Percentiles rank a stretch among this genome's conserved stretches.
These are phyloP conservation scores for Chaetura pelagica DNA, from an alignment of 2,113 vertebrate species.

Conservation along the genomic window DNA sequence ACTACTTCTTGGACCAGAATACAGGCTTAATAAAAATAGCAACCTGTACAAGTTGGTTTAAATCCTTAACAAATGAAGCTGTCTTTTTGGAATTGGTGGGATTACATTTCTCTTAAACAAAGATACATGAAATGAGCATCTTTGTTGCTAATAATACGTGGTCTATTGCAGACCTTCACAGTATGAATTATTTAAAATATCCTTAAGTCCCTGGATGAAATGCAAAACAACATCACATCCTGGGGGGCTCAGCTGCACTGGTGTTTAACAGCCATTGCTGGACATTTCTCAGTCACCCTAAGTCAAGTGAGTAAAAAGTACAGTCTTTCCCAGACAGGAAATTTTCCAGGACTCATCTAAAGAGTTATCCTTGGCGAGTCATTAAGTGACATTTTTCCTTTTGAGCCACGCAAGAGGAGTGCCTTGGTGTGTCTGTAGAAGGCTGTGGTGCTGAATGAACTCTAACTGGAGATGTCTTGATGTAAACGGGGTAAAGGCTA, in stretches of 20 bases:
- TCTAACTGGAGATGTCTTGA: not conserved
- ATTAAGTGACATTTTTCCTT: conserved; percentile 10
- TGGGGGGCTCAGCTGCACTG: not conserved
- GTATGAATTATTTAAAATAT: not conserved
- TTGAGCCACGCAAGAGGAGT: not conserved
- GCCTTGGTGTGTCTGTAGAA: not conserved
- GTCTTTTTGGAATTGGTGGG: conserved; percentile 11
- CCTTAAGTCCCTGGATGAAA: not conserved
- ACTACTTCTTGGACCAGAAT: not conserved
- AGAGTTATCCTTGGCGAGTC: not conserved
- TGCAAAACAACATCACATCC: not conserved
- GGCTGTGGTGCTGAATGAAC: not conserved
- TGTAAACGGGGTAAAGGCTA: not conserved
- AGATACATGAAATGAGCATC: conserved; percentile 8
- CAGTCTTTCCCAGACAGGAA: not conserved
- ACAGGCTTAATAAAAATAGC: conserved; percentile 34
- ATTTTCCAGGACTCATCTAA: not conserved
- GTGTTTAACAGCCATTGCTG: not conserved
- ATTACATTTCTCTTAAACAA: conserved; percentile 31
- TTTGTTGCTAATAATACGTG: conserved; percentile 6
- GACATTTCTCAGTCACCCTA: not conserved
- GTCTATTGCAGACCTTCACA: not conserved
- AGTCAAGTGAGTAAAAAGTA: not conserved
- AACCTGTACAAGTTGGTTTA: not conserved
- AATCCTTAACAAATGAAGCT: conserved; percentile 27